Evolutionary conservation across 2,888 invertebrate genomes (phyloP), one percentile per base, ranked within the genome.

Genomic region (Odontomyia ornata): DNA sequence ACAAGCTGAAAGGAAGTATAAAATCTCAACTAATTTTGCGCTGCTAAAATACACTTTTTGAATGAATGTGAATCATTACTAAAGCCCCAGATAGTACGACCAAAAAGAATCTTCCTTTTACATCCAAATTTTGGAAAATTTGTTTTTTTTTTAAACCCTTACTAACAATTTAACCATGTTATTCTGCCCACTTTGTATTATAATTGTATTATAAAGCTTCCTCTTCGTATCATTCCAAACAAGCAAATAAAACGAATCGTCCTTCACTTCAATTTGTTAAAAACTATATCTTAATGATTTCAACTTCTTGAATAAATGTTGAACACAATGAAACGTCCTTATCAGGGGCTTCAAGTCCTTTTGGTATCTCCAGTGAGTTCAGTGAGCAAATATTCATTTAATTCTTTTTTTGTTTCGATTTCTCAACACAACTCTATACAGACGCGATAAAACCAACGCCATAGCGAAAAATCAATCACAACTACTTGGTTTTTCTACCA

Each of bases 401-500:
- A 52, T 52, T 18, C 15, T 9, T 52, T 9, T 15, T 36, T n/a
- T n/a, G n/a, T n/a, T n/a, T n/a, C n/a, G 13, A 43, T 43, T 43
- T 9, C 15, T 15, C 3, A 52, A n/a, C 13, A 18, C 7, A 52
- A 52, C 4, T 9, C 4, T 9, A 52, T 9, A 52, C 18, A 13
- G 15, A 52, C 3, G 5, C 36, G 5, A 43, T 21, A 15, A 21
- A 47, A 36, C 36, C 18, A 36, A 15, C 36, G 46, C 46, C 46
- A 13, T 69, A 69, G 46, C 21, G 7, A 21, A 72, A 56, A 60
- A 73, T 75, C 75, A 64, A 75, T 75, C 75, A 75, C 75, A 75
- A 75, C 75, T 75, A 75, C 75, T 75, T 75, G 47, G 3, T 36
- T 75, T 46, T 23, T 62, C 7, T 62, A 36, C 18, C 60, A 60